Base-by-base conservation (phyloP, 1,140 invertebrate genomes). In the Listronotus oregonensis region DNA sequence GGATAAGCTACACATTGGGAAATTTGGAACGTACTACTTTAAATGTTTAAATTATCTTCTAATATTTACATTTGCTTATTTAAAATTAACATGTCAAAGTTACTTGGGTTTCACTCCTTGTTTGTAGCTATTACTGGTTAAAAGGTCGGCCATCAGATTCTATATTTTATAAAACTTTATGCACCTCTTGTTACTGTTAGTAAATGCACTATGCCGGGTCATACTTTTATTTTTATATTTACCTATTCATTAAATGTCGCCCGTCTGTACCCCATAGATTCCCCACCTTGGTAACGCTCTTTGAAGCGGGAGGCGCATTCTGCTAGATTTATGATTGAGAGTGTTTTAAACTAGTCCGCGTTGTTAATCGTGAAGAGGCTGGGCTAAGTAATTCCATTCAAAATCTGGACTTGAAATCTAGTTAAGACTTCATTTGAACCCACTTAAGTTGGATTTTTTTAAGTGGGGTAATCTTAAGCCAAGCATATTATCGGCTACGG, bases 241-340 rank as follows among this genome's bases (percentile, higher is more conserved):
- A 17, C 21, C 42, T 21, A 49, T 47, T 49, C 43, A 47, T 61
- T 52, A 52, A 51, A 40, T 61, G 47, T 60, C 51, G 42, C n/a
- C n/a, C n/a, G n/a, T n/a, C n/a, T n/a, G n/a, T n/a, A n/a, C n/a
- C 51, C 60, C 51, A 54, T 55, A 39, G 51, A 63, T 32, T 34
- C 51, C 60, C 60, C 60, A 63, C 60, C 60, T 63, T 46, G 60
- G 14, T 37, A 51, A 44, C 54, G 27, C 9, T 42, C 49, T 54
- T 39, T 55, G 60, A 46, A 55, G 40, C 49, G 60, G 60, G 50
- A 55, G 60, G 51, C 50, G 51, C 60, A 55, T 34, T n/a, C n/a
- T 46, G 15, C 60, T 47, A 61, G 58, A 61, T 61, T 51, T 61
- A 61, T 55, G 49, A 50, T 55, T 46, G 44, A 46, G 50, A 63